These are phyloP conservation scores for Ischnus inquisitorius DNA, from an alignment of 2,888 invertebrate genomes.

Conservation along the genomic window DNA sequence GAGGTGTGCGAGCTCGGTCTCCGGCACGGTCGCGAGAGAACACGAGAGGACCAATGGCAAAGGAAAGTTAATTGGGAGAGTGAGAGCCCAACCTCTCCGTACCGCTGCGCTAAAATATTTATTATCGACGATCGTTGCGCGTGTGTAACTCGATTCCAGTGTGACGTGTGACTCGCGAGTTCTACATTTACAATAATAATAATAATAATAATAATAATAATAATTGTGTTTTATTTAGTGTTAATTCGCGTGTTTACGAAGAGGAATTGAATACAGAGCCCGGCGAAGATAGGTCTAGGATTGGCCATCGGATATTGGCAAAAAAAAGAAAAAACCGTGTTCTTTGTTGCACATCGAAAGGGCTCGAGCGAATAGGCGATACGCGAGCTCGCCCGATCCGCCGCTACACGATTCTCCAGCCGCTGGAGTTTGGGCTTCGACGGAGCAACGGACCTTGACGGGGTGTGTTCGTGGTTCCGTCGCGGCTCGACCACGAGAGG, in stretches of 20 bases:
- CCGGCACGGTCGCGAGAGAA: not conserved
- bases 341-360: not conserved
- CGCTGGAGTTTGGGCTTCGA: constrained; percentile 22
- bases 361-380: not conserved
- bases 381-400: not conserved
- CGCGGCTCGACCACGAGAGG: constrained; percentile 25
- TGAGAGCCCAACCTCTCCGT: not conserved
- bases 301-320: not conserved
- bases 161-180: constrained; percentile 15
- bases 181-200: too few relatives aligned
- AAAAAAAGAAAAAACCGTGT: constrained; percentile 1
- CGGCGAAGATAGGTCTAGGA: not conserved
- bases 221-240: constrained; percentile 17
- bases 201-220: not conserved
- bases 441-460: constrained; percentile 14
- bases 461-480: constrained; percentile 41
- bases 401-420: not conserved
- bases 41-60: constrained; percentile 20
- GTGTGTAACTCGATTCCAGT: constrained; percentile 30
- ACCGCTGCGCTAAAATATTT: constrained; percentile 15
- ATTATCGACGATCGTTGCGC: not conserved
- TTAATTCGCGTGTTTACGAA: constrained; percentile 15
- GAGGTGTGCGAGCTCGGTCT: constrained; percentile 5
- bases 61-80: constrained; percentile 12
- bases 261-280: not conserved